These are phyloP conservation scores for Xiphydria camelus DNA, from an alignment of 2,888 invertebrate species.

Conservation along the genomic window DNA sequence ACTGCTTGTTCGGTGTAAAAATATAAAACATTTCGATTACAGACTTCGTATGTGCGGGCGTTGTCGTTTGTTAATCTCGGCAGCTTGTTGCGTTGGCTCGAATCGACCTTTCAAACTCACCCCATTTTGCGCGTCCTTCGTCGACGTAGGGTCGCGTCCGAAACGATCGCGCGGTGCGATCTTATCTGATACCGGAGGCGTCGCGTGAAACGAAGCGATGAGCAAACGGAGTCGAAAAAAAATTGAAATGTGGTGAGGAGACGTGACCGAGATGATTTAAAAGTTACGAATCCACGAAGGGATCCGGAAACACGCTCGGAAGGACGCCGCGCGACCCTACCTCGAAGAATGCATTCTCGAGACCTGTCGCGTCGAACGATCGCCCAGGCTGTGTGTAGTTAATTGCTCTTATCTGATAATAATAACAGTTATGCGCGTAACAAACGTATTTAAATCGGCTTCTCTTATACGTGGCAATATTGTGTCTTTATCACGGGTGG, in stretches of 20 bases:
- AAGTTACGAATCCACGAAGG: too few relatives aligned
- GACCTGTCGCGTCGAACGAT: constrained; percentile 34
- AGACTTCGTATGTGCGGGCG: constrained; percentile 43
- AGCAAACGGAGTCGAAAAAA: too few relatives aligned
- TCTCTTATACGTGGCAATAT: too few relatives aligned
- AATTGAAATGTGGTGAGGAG: too few relatives aligned
- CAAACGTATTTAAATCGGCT: constrained; percentile 41
- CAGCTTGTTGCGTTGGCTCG: constrained; percentile 12
- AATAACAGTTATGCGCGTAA: constrained; percentile 44
- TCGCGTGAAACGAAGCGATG: too few relatives aligned
- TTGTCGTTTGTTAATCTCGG: constrained; percentile 26
- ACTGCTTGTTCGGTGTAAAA: constrained; percentile 48
- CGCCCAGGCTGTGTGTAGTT: constrained; percentile 36
- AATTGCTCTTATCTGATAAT: constrained; percentile 42
- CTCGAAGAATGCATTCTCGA: not conserved
- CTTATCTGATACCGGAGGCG: too few relatives aligned
- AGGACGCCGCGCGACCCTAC: too few relatives aligned
- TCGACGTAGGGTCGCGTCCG: constrained; percentile 26
- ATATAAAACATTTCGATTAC: constrained; percentile 55
- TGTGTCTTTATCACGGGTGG: too few relatives aligned
- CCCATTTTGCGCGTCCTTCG: constrained; percentile 18
- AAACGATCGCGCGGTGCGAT: constrained; percentile 19
- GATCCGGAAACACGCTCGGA: constrained; percentile 35
- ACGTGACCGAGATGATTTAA: too few relatives aligned
- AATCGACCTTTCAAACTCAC: constrained; percentile 10